Evolutionary conservation across 2,797 vertebrate species (phyloP).

Genomic region (Pogoniulus pusillus): DNA sequence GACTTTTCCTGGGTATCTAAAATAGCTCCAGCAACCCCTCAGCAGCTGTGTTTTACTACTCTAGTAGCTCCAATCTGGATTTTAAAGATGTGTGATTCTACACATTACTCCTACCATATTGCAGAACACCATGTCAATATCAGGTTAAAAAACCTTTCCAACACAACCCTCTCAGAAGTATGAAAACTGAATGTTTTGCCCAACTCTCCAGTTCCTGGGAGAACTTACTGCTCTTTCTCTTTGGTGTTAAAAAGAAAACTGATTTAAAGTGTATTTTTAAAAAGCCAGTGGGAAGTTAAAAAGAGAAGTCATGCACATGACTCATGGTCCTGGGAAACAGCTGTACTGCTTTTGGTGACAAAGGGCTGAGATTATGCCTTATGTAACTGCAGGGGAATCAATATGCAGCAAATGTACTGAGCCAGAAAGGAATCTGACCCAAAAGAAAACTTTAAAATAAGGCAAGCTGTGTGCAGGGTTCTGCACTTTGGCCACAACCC

Average conservation of each 20-base stretch:
- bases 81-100: neutral
- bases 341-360: constrained; percentile 54
- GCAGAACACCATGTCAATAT: neutral
- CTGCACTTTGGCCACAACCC: too few species aligned
- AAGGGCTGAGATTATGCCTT: constrained; percentile 25
- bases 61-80: neutral
- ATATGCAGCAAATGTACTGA: neutral
- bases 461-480: too few species aligned
- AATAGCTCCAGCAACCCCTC: neutral
- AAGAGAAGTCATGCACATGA: constrained; percentile 38
- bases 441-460: neutral
- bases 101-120: neutral
- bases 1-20: neutral
- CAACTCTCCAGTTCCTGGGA: neutral
- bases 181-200: neutral
- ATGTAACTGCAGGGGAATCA: constrained; percentile 24
- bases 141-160: neutral
- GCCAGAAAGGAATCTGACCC: constrained; percentile 1
- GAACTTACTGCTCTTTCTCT: neutral
- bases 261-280: constrained; percentile 45
- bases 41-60: neutral
- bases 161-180: neutral
- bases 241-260: constrained; percentile 12
- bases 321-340: constrained; percentile 48
- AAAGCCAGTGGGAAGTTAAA: constrained; percentile 56